A percentile compares a stretch with the other conserved stretches of the same genome.
These are phyloP conservation scores for Arctocebus calabarensis DNA, from an alignment of 2,797 vertebrate genomes.

Conservation along the genomic window DNA sequence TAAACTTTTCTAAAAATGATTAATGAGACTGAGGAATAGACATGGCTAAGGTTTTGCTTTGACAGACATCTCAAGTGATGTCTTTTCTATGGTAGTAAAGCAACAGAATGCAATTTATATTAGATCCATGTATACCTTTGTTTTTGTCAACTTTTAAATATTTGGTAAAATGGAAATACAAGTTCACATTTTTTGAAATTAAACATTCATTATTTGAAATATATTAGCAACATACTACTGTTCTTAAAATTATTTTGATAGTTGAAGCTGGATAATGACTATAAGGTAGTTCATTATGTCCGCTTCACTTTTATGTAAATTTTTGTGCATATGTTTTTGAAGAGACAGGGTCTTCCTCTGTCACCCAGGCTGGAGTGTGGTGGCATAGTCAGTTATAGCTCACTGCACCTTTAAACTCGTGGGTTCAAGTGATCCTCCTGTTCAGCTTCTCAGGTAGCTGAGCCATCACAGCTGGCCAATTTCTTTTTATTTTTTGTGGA, in stretches of 20 bases:
- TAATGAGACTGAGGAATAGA: neutral
- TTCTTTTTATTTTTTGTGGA: neutral
- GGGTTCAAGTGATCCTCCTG: neutral
- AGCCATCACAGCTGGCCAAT: neutral
- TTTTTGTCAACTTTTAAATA: neutral
- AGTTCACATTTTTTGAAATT: neutral
- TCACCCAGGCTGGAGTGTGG: neutral
- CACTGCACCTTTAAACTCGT: neutral
- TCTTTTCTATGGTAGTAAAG: neutral
- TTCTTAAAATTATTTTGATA: conserved; percentile 2
- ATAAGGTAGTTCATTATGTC: neutral
- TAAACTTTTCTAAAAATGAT: neutral
- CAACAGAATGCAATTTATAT: neutral
- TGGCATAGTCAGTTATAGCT: neutral
- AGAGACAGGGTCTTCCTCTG: too few relatives aligned
- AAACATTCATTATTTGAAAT: neutral
- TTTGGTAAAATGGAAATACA: conserved; percentile 30
- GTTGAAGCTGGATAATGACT: neutral
- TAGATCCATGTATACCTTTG: neutral
- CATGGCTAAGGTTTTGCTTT: neutral
- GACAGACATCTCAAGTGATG: neutral
- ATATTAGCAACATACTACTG: neutral
- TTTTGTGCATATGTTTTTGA: neutral
- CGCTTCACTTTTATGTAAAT: conserved; percentile 25
- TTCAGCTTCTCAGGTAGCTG: neutral